Evolutionary conservation across 2,113 vertebrate genomes (phyloP).

Genomic region (Myxocyprinus asiaticus): DNA sequence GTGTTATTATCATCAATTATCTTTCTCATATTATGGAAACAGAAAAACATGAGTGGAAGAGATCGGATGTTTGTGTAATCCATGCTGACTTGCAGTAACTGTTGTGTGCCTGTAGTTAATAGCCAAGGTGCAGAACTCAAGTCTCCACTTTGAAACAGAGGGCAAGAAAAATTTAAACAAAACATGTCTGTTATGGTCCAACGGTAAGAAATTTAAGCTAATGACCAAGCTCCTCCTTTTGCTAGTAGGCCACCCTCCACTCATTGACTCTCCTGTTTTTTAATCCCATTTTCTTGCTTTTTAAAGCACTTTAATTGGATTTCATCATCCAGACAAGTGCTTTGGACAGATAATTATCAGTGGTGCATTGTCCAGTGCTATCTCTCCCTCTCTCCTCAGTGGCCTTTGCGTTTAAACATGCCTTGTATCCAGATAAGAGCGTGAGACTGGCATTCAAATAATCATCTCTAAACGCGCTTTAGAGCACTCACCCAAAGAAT

Average conservation of each 20-base stretch:
- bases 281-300: slow-evolving; percentile 48
- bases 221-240: slow-evolving; percentile 31
- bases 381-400: slow-evolving; percentile 40
- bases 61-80: too few species aligned
- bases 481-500: slow-evolving; percentile 29
- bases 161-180: too few species aligned
- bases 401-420: slow-evolving; percentile 49
- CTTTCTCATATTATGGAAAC: too few species aligned
- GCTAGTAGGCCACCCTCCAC: background rate
- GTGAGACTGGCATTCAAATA: slow-evolving; percentile 46
- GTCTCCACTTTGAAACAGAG: too few species aligned
- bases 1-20: slow-evolving; percentile 31
- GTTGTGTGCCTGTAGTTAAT: too few species aligned
- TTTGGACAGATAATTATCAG: slow-evolving; percentile 59
- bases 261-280: slow-evolving; percentile 42
- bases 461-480: slow-evolving; percentile 39
- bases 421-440: slow-evolving; percentile 44
- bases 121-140: too few species aligned
- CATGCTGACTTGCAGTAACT: too few species aligned
- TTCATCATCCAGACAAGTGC: slow-evolving; percentile 58
- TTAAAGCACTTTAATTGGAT: slow-evolving; percentile 56
- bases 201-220: background rate
- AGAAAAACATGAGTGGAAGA: too few species aligned
- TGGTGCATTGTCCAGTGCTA: slow-evolving; percentile 42
- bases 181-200: too few species aligned